Evolutionary conservation across 2,797 vertebrate species (phyloP), one percentile per base, ranked within the genome.

Genomic region (Eleutherodactylus coqui): DNA sequence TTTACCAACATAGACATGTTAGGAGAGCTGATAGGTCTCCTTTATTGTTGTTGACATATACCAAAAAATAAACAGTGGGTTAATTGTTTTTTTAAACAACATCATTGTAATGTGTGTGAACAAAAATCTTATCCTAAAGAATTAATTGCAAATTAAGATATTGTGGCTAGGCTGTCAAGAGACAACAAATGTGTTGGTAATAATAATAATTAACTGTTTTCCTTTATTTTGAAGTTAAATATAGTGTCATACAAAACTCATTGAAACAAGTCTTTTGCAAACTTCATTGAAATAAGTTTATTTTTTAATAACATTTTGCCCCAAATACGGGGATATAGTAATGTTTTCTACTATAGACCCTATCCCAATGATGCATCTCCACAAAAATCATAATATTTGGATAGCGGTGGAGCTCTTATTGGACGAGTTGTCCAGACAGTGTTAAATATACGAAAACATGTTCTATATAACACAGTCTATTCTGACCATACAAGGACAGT

Each of bases 141-240:
- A 69, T 82, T 67, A 51, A 41, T 82, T 69, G 45, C 4, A 5
- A 64, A 47, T 49, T 82, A 34, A 82, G 16, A 70, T 51, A 49
- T 43, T 80, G 32, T 27, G 55, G 69, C 36, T 10, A 49, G 62
- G 62, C 45, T 67, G 43, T 3, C 17, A 38, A 36, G 21, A n/a
- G 27, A 69, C 69, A 17, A 32, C 29, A 49, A 21, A 49, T 51
- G 62, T 49, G 32, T 82, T 82, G 38, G 38, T n/a, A 43, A 43
- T 43, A 43, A 27, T 72, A 72, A 72, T 72, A 24, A 73, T 6
- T 67, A 34, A 64, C 4, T 5, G 41, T 27, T n/a, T 41, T 73
- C 4, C 41, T 43, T 41, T 41, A 7, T 19, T n/a, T 41, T 70
- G 27, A 13, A 32, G 34, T 69, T 69, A 69, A 32, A 62, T 62